Base-by-base conservation (phyloP, 1,140 invertebrate genomes). In the Cephus cinctus region DNA sequence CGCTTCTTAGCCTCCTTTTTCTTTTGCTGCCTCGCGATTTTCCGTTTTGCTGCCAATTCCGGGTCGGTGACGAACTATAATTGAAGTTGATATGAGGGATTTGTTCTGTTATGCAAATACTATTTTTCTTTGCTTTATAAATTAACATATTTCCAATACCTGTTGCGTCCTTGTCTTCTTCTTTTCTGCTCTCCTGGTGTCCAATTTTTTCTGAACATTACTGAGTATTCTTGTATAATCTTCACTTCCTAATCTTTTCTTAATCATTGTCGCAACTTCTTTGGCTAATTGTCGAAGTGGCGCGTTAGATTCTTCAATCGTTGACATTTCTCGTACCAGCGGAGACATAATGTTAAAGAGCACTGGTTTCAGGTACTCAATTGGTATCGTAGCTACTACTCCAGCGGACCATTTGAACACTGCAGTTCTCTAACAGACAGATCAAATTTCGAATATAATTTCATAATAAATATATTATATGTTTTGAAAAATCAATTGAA, bases 371-470 rank as follows among this genome's bases (percentile, higher is more conserved):
- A 90, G 52, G 23, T 72, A 65, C 1, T 82, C 75, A 18, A 79
- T 51, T 4, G 79, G 79, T 8, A 89, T 65, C 30, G 82, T 78
- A 3, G 81, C 67, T 14, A 78, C 62, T 8, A 89, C 54, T 1
- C 83, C 86, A 21, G 83, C 87, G n/a, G 87, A 80, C 70, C 85
- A 90, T 52, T 87, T 86, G 46, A 90, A 89, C 12, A 86, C 76
- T 43, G 81, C 78, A 11, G 71, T 79, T 50, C 88, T 76, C 86
- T 88, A 47, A 0, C 61, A 58, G 18, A 38, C 34, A 36, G 63
- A 56, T 47, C 48, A 54, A 45, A 12, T 32, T 25, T n/a, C 43
- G n/a, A 16, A 27, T 50, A 41, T 35, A 14, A 14, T 50, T 4
- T 8, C 1, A 43, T 45, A 18, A 23, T 12, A 42, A 46, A 41